Evolutionary conservation across 2,797 vertebrate species (phyloP).

Genomic region (Decapterus maruadsi): DNA sequence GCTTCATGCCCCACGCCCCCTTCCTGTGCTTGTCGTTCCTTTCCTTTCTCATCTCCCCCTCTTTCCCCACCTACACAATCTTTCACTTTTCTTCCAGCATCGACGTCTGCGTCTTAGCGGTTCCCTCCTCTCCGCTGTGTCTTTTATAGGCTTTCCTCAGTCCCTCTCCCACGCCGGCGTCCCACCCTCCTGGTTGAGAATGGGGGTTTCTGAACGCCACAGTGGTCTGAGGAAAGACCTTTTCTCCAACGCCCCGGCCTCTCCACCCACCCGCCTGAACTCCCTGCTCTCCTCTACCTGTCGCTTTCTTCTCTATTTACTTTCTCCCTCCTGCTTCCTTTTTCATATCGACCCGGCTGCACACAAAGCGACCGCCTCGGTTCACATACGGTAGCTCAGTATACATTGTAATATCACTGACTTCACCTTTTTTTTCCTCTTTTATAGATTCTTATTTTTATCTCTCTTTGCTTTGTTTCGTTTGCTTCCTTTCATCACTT

Average conservation of each 20-base stretch:
- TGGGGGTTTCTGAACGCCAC: conserved; percentile 71
- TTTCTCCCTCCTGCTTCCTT: conserved; percentile 41
- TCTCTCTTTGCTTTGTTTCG: conserved; percentile 35
- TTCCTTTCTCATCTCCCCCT: conserved; percentile 14
- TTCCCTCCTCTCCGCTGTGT: conserved; percentile 18
- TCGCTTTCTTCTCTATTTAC: conserved; percentile 27
- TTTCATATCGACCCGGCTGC: conserved; percentile 6
- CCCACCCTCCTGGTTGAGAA: conserved; percentile 53
- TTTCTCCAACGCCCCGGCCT: conserved; percentile 46
- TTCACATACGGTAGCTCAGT: conserved; percentile 10
- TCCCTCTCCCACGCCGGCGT: conserved; percentile 38
- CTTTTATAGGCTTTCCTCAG: conserved; percentile 54
- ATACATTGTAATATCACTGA: conserved; percentile 31
- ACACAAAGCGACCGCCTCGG: not conserved
- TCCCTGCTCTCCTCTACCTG: conserved; percentile 37
- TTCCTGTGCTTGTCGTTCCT: conserved; percentile 54
- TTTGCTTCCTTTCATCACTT: conserved; percentile 33
- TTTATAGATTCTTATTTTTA: conserved; percentile 10
- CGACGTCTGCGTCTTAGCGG: conserved; percentile 21
- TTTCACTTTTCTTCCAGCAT: conserved; percentile 45
- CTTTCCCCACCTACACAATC: conserved; percentile 52
- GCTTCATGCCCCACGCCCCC: conserved; percentile 46
- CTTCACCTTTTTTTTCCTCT: conserved; percentile 19
- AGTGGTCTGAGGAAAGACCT: conserved; percentile 72
- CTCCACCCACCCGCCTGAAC: conserved; percentile 47